A percentile compares a stretch with the other conserved stretches of the same genome.
Conservation (phyloP, 2,888 invertebrate genomes). For the Drosophila affinis region DNA sequence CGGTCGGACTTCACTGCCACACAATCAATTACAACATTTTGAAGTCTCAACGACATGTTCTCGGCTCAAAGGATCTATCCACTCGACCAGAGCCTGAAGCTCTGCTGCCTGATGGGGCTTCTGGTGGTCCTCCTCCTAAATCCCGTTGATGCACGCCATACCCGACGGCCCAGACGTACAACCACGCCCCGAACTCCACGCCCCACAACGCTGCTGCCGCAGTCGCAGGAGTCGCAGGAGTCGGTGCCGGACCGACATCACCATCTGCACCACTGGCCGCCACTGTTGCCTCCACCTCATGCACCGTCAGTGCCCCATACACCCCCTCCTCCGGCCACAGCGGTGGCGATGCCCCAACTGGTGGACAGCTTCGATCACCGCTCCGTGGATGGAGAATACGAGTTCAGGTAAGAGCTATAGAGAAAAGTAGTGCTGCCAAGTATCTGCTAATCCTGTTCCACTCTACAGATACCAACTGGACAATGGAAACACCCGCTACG, state of each 20-base stretch:
- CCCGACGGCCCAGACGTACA: slow-evolving; percentile 40
- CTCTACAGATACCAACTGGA: slow-evolving; percentile 71
- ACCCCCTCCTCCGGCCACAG: neutral
- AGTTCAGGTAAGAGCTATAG: slow-evolving; percentile 56
- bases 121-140: slow-evolving; percentile 4
- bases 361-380: slow-evolving; percentile 69
- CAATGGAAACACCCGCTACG: slow-evolving; percentile 80
- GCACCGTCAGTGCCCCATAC: neutral
- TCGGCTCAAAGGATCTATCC: neutral
- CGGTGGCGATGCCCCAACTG: slow-evolving; percentile 41
- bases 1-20: slow-evolving; percentile 20
- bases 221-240: neutral
- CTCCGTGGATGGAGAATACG: slow-evolving; percentile 67
- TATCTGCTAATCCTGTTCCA: neutral
- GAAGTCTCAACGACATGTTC: slow-evolving; percentile 39
- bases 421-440: no score
- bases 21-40: slow-evolving; percentile 64
- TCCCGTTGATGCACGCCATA: slow-evolving; percentile 44
- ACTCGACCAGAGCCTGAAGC: slow-evolving; percentile 12
- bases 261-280: slow-evolving; percentile 48
- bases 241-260: slow-evolving; percentile 40
- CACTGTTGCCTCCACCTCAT: slow-evolving; percentile 40
- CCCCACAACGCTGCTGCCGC: neutral
- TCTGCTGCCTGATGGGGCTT: neutral
- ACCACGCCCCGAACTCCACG: slow-evolving; percentile 18